Evolutionary conservation across 2,113 vertebrate genomes (phyloP).

Genomic region (Ascaphus truei): DNA sequence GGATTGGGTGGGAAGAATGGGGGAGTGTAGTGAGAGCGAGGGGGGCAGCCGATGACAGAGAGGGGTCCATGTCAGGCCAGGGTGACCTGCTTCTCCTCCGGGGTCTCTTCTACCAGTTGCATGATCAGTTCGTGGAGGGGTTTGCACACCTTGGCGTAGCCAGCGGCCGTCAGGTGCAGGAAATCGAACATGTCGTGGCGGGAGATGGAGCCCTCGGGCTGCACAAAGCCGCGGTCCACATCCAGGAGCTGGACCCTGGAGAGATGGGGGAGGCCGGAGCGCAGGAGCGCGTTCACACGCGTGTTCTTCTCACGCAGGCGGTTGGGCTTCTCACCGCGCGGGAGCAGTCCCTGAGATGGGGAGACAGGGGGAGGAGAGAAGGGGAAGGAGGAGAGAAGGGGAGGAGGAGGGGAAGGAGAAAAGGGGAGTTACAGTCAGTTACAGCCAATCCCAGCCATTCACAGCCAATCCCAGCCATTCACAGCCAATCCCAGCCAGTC

Average conservation of each 20-base stretch:
- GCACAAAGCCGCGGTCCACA: constrained; percentile 78
- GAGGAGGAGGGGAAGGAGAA: too few relatives aligned
- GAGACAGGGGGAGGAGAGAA: neutral
- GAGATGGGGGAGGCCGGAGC: constrained; percentile 75
- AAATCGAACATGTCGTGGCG: constrained; percentile 96
- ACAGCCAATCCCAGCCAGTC: too few relatives aligned
- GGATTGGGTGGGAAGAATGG: too few relatives aligned
- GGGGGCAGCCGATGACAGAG: constrained; percentile 34
- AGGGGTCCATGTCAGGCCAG: constrained; percentile 79
- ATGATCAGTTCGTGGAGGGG: constrained; percentile 94
- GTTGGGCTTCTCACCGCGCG: constrained; percentile 91
- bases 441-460: too few relatives aligned
- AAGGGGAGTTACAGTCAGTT: too few relatives aligned
- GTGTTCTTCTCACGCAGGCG: constrained; percentile 89
- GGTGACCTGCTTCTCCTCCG: constrained; percentile 85
- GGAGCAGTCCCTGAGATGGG: constrained; percentile 80
- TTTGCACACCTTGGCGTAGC: constrained; percentile 81
- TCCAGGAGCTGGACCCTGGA: constrained; percentile 83
- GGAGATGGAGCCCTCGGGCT: constrained; percentile 88
- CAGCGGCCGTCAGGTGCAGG: constrained; percentile 88
- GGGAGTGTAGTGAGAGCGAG: constrained; percentile 36
- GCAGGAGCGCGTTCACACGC: constrained; percentile 79
- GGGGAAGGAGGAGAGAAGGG: too few relatives aligned
- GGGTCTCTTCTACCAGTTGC: constrained; percentile 93
- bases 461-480: too few relatives aligned